Conservation (phyloP, 2,888 invertebrate species). For the Euplagia quadripunctaria region DNA sequence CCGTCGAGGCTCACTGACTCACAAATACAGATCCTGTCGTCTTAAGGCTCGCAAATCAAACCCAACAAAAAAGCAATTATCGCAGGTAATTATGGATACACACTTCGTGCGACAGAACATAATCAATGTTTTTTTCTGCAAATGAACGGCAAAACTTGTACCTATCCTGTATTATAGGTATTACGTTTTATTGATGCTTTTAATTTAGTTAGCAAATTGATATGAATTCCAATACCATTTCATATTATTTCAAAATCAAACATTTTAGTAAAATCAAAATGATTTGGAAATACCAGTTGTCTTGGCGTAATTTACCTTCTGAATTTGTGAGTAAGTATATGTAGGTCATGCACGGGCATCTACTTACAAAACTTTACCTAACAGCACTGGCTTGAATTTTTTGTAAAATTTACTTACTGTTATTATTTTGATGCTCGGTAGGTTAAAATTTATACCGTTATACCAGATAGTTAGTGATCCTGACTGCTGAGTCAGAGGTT, state of each 20-base stretch:
- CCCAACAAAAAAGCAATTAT: slow-evolving; percentile 39
- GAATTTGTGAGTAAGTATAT: neutral
- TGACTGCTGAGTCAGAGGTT: too few species aligned
- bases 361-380: neutral
- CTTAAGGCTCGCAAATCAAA: slow-evolving; percentile 35
- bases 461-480: neutral
- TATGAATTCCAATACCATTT: neutral
- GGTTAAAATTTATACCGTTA: neutral
- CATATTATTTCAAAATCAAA: too few species aligned
- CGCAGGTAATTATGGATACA: slow-evolving; percentile 14
- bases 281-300: too few species aligned
- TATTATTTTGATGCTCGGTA: neutral
- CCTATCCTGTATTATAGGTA: neutral
- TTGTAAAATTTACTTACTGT: neutral
- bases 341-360: neutral
- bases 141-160: neutral
- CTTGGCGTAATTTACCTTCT: too few species aligned
- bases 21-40: slow-evolving; percentile 63
- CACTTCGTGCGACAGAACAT: slow-evolving; percentile 13
- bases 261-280: too few species aligned
- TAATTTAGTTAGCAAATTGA: neutral
- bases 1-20: slow-evolving; percentile 74
- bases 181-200: neutral
- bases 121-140: neutral
- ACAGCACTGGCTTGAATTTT: too few species aligned